A percentile compares a stretch with the other conserved stretches of the same genome.
phyloP scores from a whole-genome alignment of 2,113 vertebrate genomes.

The Caloenas nicobarica region DNA sequence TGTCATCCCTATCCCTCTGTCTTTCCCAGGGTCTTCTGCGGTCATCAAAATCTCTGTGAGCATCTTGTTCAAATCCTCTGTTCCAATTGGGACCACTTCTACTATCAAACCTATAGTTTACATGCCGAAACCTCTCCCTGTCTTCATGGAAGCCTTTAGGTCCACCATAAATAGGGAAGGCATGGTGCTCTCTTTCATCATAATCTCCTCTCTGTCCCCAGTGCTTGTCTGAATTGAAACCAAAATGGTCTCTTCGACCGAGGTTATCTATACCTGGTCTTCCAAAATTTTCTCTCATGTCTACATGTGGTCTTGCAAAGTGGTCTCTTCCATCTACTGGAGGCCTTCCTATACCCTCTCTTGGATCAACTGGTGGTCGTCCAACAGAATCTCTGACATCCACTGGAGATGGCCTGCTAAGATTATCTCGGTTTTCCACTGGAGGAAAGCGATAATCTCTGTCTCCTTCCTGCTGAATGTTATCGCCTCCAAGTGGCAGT shows the following conservation, averaged over 20 bases:
- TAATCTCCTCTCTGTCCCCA: slow-evolving; percentile 96
- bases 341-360: slow-evolving; percentile 79
- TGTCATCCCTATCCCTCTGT: slow-evolving; percentile 92
- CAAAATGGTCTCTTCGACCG: slow-evolving; percentile 85
- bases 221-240: slow-evolving; percentile 90
- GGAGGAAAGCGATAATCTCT: slow-evolving; percentile 98
- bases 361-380: slow-evolving; percentile 78
- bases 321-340: slow-evolving; percentile 80
- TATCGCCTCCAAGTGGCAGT: slow-evolving; percentile 80
- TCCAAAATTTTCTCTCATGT: slow-evolving; percentile 81
- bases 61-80: slow-evolving; percentile 87
- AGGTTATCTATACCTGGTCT: slow-evolving; percentile 77
- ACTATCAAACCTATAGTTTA: slow-evolving; percentile 90
- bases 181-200: slow-evolving; percentile 90
- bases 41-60: slow-evolving; percentile 96
- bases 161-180: slow-evolving; percentile 77
- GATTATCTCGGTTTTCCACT: slow-evolving; percentile 79
- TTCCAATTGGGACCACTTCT: slow-evolving; percentile 88
- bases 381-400: slow-evolving; percentile 80
- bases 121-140: slow-evolving; percentile 79
- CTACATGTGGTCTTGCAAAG: slow-evolving; percentile 78
- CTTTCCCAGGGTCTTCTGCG: slow-evolving; percentile 95
- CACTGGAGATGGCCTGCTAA: slow-evolving; percentile 75
- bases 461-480: slow-evolving; percentile 89
- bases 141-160: slow-evolving; percentile 92